Evolutionary conservation across 1,140 invertebrate species (phyloP).

Genomic region (Drosophila tropicalis): DNA sequence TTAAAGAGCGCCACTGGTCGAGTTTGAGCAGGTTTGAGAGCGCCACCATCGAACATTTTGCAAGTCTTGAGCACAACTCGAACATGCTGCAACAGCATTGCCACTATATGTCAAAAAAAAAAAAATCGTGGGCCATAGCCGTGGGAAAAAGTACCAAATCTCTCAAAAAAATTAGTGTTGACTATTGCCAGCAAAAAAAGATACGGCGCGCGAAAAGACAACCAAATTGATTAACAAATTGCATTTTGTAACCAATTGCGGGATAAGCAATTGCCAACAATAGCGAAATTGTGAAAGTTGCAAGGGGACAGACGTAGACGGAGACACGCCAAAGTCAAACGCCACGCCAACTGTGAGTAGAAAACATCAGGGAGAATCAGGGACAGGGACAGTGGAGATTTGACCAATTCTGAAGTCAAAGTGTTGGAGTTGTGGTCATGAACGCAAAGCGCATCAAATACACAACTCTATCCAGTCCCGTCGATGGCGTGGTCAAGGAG

Average conservation of each 20-base stretch:
- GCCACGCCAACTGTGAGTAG: constrained; percentile 1
- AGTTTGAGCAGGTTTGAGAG: no score
- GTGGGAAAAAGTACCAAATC: constrained; percentile 41
- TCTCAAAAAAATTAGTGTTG: constrained; percentile 50
- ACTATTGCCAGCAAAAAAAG: constrained; percentile 50
- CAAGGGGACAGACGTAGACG: constrained; percentile 5
- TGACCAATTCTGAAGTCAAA: not conserved
- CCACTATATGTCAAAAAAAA: constrained; percentile 8
- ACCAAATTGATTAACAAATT: constrained; percentile 5
- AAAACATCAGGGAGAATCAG: not conserved
- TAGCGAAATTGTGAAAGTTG: not conserved
- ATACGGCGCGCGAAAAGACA: constrained; percentile 39
- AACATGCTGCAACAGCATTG: not conserved
- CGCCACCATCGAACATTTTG: no score
- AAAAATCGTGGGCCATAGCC: constrained; percentile 12
- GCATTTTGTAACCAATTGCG: not conserved
- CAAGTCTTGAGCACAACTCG: no score
- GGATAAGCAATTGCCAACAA: constrained; percentile 1
- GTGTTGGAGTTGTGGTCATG: constrained; percentile 37
- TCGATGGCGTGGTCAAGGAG: constrained; percentile 46
- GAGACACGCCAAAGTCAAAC: constrained; percentile 3
- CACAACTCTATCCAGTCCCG: constrained; percentile 37
- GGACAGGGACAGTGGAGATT: not conserved
- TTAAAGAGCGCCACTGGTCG: no score
- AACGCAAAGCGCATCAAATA: constrained; percentile 74